phyloP scores from a whole-genome alignment of 2,113 vertebrate genomes.

The Ictidomys tridecemlineatus region DNA sequence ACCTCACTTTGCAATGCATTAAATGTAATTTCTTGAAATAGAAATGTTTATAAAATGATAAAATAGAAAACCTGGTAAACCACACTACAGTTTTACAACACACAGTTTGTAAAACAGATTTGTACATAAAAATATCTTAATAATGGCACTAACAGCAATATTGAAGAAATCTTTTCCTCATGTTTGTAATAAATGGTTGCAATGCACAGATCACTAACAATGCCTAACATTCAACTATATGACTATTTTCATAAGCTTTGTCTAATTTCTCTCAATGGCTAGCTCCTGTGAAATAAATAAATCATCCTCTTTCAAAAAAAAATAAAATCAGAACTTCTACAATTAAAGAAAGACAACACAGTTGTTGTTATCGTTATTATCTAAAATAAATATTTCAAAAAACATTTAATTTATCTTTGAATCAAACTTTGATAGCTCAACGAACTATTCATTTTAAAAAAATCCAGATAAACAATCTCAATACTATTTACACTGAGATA shows the following conservation, averaged over 20 bases:
- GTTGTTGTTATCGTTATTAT: not conserved
- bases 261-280: slow-evolving; percentile 27
- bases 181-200: slow-evolving; percentile 37
- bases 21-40: slow-evolving; percentile 65
- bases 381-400: slow-evolving; percentile 68
- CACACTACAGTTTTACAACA: not conserved
- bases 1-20: slow-evolving; percentile 57
- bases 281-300: slow-evolving; percentile 57
- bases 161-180: slow-evolving; percentile 14
- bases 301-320: not conserved
- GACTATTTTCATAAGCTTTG: slow-evolving; percentile 54
- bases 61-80: slow-evolving; percentile 25
- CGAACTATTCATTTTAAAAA: slow-evolving; percentile 7
- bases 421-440: slow-evolving; percentile 47
- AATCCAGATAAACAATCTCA: slow-evolving; percentile 4
- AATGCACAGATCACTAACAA: not conserved
- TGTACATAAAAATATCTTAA: slow-evolving; percentile 29
- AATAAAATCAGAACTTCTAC: not conserved
- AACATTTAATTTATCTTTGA: slow-evolving; percentile 42
- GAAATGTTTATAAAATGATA: slow-evolving; percentile 52
- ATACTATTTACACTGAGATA: not conserved
- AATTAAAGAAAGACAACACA: not conserved
- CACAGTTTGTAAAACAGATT: not conserved
- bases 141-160: slow-evolving; percentile 6
- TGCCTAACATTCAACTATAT: not conserved